These are phyloP conservation scores for Chaunax sp. DNA, from an alignment of 2,797 vertebrate species.

Conservation along the genomic window DNA sequence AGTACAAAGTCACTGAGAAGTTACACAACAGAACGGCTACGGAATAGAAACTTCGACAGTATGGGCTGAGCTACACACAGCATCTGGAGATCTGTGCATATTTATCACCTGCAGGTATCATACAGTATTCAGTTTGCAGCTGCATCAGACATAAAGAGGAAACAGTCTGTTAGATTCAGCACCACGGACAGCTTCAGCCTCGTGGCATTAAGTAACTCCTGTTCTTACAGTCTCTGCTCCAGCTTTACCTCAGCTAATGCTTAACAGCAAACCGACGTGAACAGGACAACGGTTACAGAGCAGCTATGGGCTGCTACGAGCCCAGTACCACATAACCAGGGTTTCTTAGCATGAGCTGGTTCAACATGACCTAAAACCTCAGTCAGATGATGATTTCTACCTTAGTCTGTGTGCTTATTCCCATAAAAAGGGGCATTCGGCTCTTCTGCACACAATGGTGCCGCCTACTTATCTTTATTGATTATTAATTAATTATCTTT, in stretches of 20 bases:
- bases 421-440: no score
- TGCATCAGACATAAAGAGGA: neutral
- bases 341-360: no score
- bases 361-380: no score
- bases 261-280: conserved; percentile 6
- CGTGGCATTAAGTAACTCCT: neutral
- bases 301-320: no score
- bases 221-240: conserved; percentile 12
- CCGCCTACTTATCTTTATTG: no score
- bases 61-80: neutral
- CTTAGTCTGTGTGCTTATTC: no score
- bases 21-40: conserved; percentile 22
- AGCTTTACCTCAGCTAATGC: conserved; percentile 2
- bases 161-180: conserved; percentile 38
- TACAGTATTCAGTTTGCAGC: conserved; percentile 10
- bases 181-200: conserved; percentile 52
- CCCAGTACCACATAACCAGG: no score
- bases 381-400: no score
- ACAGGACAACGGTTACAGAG: neutral
- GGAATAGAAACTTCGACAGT: conserved; percentile 16
- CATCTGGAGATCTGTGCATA: conserved; percentile 29
- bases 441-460: no score
- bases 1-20: conserved; percentile 40
- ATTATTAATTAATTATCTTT: no score
- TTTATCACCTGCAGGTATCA: conserved; percentile 16